A percentile compares a stretch with the other conserved stretches of the same genome.
Evolutionary conservation across 2,113 vertebrate species (phyloP).

Genomic region (Ochotona curzoniae): DNA sequence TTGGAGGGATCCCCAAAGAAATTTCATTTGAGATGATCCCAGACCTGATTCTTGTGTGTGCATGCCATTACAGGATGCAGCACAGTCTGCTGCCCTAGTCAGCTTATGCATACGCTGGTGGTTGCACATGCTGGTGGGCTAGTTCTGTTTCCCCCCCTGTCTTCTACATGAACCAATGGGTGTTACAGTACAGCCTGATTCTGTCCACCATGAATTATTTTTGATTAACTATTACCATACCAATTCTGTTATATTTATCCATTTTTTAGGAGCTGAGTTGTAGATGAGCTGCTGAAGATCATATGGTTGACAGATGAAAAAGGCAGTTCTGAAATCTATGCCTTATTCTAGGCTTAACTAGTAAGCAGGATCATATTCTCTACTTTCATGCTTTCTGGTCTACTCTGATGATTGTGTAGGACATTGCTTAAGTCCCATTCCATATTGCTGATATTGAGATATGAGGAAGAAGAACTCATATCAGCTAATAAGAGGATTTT

Average conservation of each 20-base stretch:
- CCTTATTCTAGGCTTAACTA: neutral
- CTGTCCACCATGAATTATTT: neutral
- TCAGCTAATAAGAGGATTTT: neutral
- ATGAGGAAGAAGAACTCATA: neutral
- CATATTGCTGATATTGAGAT: neutral
- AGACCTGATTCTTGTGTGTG: no score
- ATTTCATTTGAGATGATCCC: no score
- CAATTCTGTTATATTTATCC: constrained; percentile 29
- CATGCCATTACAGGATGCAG: no score
- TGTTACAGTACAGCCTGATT: no score
- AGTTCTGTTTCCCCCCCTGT: no score
- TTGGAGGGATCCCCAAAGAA: no score
- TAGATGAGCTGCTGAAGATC: neutral
- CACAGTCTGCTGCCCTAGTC: no score
- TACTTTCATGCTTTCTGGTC: neutral
- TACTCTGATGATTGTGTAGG: neutral
- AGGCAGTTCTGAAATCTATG: neutral
- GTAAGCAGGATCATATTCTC: neutral
- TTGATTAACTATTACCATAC: constrained; percentile 32
- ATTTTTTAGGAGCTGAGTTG: constrained; percentile 22
- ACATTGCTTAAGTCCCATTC: constrained; percentile 22
- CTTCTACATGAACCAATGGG: no score
- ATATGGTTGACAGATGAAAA: neutral
- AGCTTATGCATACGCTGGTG: no score
- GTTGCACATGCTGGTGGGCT: no score